Evolutionary conservation across 2,888 invertebrate species (phyloP), one percentile per base, ranked within the genome.

Genomic region (Pheosia tremula): DNA sequence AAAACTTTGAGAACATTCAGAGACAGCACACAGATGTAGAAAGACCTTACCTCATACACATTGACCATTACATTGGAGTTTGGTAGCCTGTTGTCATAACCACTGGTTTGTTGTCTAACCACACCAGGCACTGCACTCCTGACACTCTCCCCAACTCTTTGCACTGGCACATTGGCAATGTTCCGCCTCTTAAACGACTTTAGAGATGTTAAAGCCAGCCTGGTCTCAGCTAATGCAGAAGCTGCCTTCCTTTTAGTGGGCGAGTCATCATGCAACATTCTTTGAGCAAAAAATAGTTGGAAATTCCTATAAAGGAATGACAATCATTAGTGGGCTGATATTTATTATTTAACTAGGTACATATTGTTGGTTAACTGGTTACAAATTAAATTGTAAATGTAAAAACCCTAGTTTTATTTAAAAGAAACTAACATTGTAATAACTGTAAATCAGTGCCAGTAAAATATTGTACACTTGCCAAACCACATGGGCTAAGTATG

Each of bases 181-280:
- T 94, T 93, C 43, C 93, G 85, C 43, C 96, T 94, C 66, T 95
- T 96, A 69, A 96, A 96, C 0, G 96, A 95, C 73, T 95, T 95
- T 55, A 98, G 87, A 3, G 96, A 96, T 60, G 97, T 97, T 62
- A 98, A 91, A 8, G 97, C 97, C 81, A 96, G 94, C 62, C 98
- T 94, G 59, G 97, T 96, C 78, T 97, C 96, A 37, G 95, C 94
- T 57, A 97, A 85, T 41, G 95, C 94, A 54, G 94, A 93, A 57
- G 95, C 95, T 65, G 95, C 95, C 68, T 94, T 94, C 57, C 94
- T 90, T 80, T 94, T 94, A 5, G 94, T 94, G 3, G 94, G 94
- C 56, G 91, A 92, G 69, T 95, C 95, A 74, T 96, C 96, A 80
- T 95, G 95, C 58, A 96, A 88, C 90, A 95, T 95, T 86, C 95